Conservation (phyloP, 2,113 vertebrate species). For the Hippoglossus stenolepis region DNA sequence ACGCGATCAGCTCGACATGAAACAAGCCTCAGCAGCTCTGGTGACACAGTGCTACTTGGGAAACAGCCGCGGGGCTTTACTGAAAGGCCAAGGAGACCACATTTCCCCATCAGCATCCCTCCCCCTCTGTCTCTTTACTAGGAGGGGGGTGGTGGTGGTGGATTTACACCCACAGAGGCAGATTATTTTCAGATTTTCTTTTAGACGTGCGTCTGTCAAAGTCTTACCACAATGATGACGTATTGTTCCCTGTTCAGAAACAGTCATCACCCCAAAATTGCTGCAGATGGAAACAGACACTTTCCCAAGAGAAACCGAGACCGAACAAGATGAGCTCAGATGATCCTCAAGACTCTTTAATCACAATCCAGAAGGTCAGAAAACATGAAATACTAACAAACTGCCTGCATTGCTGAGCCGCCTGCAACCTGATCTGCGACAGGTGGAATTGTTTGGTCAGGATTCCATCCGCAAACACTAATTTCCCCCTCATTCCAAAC, state of each 20-base stretch:
- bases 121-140: not conserved
- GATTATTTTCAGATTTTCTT: slow-evolving; percentile 37
- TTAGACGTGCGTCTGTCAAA: slow-evolving; percentile 11
- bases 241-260: slow-evolving; percentile 16
- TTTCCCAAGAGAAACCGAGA: slow-evolving; percentile 9
- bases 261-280: slow-evolving; percentile 7
- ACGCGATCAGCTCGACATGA: slow-evolving; percentile 55
- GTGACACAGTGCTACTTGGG: slow-evolving; percentile 51
- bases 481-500: slow-evolving; percentile 61
- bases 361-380: slow-evolving; percentile 17
- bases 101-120: slow-evolving; percentile 4
- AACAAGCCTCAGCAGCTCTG: slow-evolving; percentile 66
- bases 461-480: slow-evolving; percentile 61
- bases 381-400: slow-evolving; percentile 15
- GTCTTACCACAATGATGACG: slow-evolving; percentile 52
- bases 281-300: not conserved
- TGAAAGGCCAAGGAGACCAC: slow-evolving; percentile 20
- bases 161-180: slow-evolving; percentile 19
- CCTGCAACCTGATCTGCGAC: slow-evolving; percentile 57
- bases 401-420: slow-evolving; percentile 28
- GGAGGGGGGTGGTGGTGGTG: slow-evolving; percentile 2
- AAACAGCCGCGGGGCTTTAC: slow-evolving; percentile 62
- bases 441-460: slow-evolving; percentile 73
- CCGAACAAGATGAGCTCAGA: slow-evolving; percentile 1
- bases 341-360: slow-evolving; percentile 7